Evolutionary conservation across 2,888 invertebrate species (phyloP), one percentile per base, ranked within the genome.

Genomic region (Dascillus cervinus): DNA sequence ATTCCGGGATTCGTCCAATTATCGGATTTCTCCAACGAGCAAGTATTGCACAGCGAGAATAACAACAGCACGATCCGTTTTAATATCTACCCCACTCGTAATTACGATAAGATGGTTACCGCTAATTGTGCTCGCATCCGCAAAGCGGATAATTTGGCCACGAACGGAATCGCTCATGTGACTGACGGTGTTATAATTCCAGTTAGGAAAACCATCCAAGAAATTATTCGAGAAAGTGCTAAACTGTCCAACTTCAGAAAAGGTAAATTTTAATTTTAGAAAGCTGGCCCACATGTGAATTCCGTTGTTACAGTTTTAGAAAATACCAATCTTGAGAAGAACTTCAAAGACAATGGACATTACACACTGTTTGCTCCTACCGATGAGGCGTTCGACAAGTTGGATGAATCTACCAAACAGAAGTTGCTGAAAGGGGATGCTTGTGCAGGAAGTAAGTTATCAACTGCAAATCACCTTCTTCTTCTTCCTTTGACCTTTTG

Each of bases 91-190:
- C 67, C 69, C 31, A 65, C 67, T 2, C 66, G 69, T 17, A 62
- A 59, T 34, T 54, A 53, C 30, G 68, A 67, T 40, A 60, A 61
- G 38, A 52, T 75, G 44, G 53, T 71, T 13, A 80, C 82, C 3
- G 80, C 77, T 5, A 83, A 84, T 56, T 84, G 84, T 57, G 74
- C 74, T 11, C 70, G 71, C 26, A 61, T 84, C 15, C 66, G 65
- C 17, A 72, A 72, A 36, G 61, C 70, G 13, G 78, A 83, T 56
- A 72, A 75, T 46, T 60, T 73, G 29, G 75, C 80, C 1, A 70
- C 71, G 22, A 78, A 79, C 52, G 82, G 81, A 9, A 69, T 82
- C 30, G 68, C 82, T 8, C 81, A 83, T 53, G 63, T 77, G 1
- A 63, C 80, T 9, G 71, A 73, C 25, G 67, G 71, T n/a, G 72